Evolutionary conservation across 2,113 vertebrate genomes (phyloP).

Genomic region (Nettapus auritus): DNA sequence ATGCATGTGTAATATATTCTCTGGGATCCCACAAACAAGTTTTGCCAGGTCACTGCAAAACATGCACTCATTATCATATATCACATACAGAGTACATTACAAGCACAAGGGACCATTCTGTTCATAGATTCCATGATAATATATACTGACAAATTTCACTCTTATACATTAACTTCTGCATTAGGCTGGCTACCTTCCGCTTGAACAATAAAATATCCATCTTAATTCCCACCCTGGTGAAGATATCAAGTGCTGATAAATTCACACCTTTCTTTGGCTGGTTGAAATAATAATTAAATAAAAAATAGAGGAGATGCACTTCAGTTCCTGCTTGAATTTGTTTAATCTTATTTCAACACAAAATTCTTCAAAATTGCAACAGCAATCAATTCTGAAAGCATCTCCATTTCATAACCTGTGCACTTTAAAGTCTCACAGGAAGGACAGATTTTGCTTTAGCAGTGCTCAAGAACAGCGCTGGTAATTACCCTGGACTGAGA

Average conservation of each 20-base stretch:
- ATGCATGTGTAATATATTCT: neutral
- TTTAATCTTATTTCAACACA: neutral
- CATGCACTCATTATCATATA: neutral
- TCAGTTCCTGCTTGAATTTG: neutral
- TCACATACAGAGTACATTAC: fast-evolving
- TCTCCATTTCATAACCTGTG: neutral
- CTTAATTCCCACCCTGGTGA: neutral
- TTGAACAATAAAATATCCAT: neutral
- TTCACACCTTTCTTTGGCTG: neutral
- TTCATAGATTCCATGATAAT: neutral
- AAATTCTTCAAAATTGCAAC: neutral
- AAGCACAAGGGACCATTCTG: neutral
- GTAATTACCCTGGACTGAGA: neutral
- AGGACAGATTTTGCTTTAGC: neutral
- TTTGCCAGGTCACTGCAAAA: neutral
- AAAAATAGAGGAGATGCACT: neutral
- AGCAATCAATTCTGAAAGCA: neutral
- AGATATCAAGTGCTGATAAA: neutral
- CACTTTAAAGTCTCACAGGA: neutral
- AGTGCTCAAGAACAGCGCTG: neutral
- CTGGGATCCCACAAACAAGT: neutral
- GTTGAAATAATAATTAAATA: neutral
- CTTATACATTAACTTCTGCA: neutral
- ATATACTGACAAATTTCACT: neutral
- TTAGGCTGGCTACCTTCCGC: neutral